Conservation (phyloP, 1,140 invertebrate species). For the Oncopodura yosiiana region DNA sequence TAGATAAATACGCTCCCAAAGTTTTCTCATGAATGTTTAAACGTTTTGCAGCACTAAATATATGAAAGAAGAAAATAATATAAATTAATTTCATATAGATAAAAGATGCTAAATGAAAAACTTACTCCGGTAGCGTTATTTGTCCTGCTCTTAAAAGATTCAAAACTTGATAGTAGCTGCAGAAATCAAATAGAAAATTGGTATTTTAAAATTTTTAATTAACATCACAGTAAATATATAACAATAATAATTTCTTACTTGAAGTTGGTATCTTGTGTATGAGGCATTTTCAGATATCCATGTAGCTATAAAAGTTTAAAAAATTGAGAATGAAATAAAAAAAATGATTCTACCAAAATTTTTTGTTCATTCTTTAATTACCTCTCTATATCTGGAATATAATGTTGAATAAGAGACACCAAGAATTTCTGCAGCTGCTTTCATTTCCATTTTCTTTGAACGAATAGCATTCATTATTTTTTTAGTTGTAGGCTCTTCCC, state of each 20-base stretch:
- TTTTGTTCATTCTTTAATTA: constrained; percentile 6
- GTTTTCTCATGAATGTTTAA: constrained; percentile 35
- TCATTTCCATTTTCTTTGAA: constrained; percentile 84
- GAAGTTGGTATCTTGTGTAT: constrained; percentile 34
- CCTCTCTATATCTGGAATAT: constrained; percentile 35
- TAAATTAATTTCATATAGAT: neutral
- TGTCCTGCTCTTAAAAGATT: constrained; percentile 35
- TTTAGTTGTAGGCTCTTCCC: constrained; percentile 74
- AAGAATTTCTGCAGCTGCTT: constrained; percentile 51
- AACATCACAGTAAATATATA: neutral
- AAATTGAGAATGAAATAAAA: neutral
- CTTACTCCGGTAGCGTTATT: constrained; percentile 32
- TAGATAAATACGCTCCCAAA: constrained; percentile 30
- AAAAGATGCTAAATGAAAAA: constrained; percentile 5
- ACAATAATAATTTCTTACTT: constrained; percentile 10
- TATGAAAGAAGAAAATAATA: neutral
- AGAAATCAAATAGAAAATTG: neutral
- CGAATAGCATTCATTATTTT: constrained; percentile 78
- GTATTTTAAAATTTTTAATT: neutral
- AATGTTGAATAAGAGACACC: constrained; percentile 35
- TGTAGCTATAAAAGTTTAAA: constrained; percentile 26
- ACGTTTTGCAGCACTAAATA: constrained; percentile 30
- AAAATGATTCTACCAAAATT: neutral
- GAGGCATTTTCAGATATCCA: constrained; percentile 35
- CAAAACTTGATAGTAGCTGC: constrained; percentile 33